Evolutionary conservation across 1,140 invertebrate species (phyloP).

Genomic region (Brachystomella parvula): DNA sequence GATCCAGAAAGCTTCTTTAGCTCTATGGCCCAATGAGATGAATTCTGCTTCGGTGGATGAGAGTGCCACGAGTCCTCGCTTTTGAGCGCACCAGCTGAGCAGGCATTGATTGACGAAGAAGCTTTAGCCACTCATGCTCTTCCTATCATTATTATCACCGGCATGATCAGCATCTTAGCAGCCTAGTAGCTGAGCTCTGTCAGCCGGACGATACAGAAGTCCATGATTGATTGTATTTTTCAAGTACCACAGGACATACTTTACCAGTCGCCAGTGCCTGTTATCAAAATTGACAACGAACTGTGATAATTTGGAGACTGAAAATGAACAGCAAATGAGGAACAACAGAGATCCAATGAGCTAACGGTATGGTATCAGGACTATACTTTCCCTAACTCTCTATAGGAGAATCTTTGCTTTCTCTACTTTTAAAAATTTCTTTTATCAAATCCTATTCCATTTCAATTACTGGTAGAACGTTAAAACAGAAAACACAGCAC

Average conservation of each 20-base stretch:
- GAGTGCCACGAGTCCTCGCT: conserved; percentile 40
- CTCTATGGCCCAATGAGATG: conserved; percentile 40
- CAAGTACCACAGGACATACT: neutral
- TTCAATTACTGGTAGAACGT: no score
- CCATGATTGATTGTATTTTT: neutral
- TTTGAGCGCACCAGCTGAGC: conserved; percentile 39
- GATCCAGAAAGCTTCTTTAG: conserved; percentile 41
- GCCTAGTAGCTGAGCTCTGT: neutral
- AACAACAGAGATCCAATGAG: neutral
- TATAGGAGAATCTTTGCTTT: no score
- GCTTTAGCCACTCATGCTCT: conserved; percentile 39
- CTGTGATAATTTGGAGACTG: conserved; percentile 17
- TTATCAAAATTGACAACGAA: conserved; percentile 32
- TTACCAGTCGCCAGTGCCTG: conserved; percentile 15
- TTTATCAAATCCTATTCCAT: no score
- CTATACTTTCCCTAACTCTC: no score
- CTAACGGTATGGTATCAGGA: neutral
- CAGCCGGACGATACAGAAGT: neutral
- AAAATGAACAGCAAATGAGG: neutral
- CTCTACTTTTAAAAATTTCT: no score
- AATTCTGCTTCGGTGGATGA: conserved; percentile 43
- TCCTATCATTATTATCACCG: neutral
- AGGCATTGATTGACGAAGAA: conserved; percentile 37
- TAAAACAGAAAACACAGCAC: no score
- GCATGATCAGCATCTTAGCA: neutral